Percentiles rank a stretch among this genome's conserved stretches.
Evolutionary conservation across 2,113 vertebrate species (phyloP).

Genomic region (Coreoperca whiteheadi): DNA sequence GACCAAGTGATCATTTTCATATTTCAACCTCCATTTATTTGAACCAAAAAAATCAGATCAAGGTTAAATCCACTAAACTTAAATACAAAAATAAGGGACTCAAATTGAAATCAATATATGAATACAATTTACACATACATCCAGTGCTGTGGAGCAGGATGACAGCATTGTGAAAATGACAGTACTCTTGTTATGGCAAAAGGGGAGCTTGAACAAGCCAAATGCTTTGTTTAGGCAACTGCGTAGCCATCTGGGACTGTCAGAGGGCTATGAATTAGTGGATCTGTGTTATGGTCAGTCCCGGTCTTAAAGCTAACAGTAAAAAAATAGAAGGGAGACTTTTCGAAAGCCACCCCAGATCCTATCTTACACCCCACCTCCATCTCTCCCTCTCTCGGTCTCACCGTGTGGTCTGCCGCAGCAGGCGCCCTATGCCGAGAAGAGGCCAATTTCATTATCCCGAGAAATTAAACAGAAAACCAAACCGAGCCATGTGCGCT

Average conservation of each 20-base stretch:
- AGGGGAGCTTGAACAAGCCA: conserved; percentile 71
- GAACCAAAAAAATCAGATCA: conserved; percentile 75
- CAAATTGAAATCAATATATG: conserved; percentile 77
- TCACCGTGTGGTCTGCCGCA: conserved; percentile 78
- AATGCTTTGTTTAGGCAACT: conserved; percentile 74
- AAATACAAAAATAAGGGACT: conserved; percentile 89
- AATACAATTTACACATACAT: conserved; percentile 80
- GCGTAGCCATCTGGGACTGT: conserved; percentile 59
- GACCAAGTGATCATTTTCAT: conserved; percentile 72
- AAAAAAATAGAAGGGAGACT: conserved; percentile 82
- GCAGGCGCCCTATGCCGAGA: conserved; percentile 69
- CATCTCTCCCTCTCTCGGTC: conserved; percentile 49
- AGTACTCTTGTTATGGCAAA: conserved; percentile 77
- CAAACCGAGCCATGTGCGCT: conserved; percentile 66
- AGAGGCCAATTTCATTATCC: conserved; percentile 66
- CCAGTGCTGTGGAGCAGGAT: conserved; percentile 77
- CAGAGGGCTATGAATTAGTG: conserved; percentile 57
- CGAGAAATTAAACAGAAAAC: conserved; percentile 64
- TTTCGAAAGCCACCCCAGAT: conserved; percentile 69
- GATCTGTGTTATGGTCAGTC: conserved; percentile 66
- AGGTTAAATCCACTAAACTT: conserved; percentile 80
- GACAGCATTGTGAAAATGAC: conserved; percentile 75
- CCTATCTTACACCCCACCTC: conserved; percentile 39
- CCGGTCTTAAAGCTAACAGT: conserved; percentile 81
- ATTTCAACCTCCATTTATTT: conserved; percentile 87